A percentile compares a stretch with the other conserved stretches of the same genome.
These are phyloP conservation scores for Orbicella faveolata DNA, from an alignment of 64 coral and sea anemone genomes.

Conservation along the genomic window DNA sequence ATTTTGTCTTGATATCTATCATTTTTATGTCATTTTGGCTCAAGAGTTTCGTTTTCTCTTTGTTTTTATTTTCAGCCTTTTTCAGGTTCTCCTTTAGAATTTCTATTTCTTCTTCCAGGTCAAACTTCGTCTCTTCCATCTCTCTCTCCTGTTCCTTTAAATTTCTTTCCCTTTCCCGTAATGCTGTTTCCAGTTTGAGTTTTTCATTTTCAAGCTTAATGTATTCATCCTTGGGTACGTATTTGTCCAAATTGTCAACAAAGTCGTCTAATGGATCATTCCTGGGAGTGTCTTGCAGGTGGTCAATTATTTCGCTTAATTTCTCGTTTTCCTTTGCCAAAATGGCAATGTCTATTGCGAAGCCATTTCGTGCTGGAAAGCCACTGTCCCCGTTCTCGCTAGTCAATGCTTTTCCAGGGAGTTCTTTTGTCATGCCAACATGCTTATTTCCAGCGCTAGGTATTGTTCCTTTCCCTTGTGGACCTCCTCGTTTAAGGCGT, in stretches of 20 bases:
- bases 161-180: constrained; percentile 49
- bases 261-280: constrained; percentile 49
- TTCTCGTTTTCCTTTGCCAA: constrained; percentile 70
- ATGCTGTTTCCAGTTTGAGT: constrained; percentile 29
- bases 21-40: constrained; percentile 57
- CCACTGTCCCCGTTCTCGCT: not conserved
- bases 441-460: not conserved
- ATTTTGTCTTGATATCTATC: constrained; percentile 39
- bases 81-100: constrained; percentile 41
- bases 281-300: constrained; percentile 38
- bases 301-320: constrained; percentile 71
- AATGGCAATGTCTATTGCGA: constrained; percentile 50
- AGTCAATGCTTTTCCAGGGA: not conserved
- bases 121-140: constrained; percentile 64
- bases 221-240: constrained; percentile 60
- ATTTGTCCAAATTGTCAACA: constrained; percentile 53
- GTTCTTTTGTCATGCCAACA: not conserved
- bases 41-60: constrained; percentile 42
- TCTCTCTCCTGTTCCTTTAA: constrained; percentile 51
- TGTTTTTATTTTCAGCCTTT: constrained; percentile 50
- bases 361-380: constrained; percentile 20
- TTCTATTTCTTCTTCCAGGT: constrained; percentile 64
- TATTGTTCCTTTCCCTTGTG: not conserved
- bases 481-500: not conserved
- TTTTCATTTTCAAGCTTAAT: constrained; percentile 60